phyloP scores from a whole-genome alignment of 2,113 vertebrate genomes.

The Sakesphorus luctuosus region DNA sequence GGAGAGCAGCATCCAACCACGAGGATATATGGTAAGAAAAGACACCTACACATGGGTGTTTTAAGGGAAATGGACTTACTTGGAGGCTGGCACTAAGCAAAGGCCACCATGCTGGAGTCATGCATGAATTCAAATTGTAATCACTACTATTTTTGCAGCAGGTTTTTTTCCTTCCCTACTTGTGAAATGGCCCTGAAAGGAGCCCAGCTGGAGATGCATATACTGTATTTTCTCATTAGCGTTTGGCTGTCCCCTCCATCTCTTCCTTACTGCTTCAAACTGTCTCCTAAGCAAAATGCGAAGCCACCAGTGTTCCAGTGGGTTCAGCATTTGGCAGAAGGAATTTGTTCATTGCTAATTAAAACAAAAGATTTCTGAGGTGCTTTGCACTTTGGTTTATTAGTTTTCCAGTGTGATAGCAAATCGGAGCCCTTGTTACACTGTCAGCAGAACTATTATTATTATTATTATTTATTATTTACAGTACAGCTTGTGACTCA shows the following conservation, averaged over 20 bases:
- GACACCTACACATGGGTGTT: rapidly evolving
- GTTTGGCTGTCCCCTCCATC: conserved; percentile 1
- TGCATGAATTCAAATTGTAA: background rate
- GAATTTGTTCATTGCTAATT: conserved; percentile 65
- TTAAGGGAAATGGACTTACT: background rate
- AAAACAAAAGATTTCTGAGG: conserved; percentile 70
- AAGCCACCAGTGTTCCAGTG: conserved; percentile 31
- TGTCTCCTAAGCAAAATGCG: conserved; percentile 39
- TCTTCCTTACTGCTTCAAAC: conserved; percentile 13
- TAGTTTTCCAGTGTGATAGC: conserved; percentile 45
- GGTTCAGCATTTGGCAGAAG: conserved; percentile 60
- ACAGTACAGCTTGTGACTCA: conserved; percentile 68
- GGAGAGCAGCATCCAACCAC: background rate
- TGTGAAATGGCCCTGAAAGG: conserved; percentile 33
- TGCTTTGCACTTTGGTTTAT: conserved; percentile 64
- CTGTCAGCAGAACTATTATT: conserved; percentile 67
- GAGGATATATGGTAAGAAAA: background rate
- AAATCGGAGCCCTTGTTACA: conserved; percentile 66
- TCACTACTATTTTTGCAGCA: background rate
- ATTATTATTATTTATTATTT: conserved; percentile 72
- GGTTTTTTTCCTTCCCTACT: background rate
- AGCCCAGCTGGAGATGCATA: conserved; percentile 24
- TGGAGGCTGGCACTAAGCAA: background rate
- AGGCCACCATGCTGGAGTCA: background rate
- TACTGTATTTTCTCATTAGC: conserved; percentile 39